Evolutionary conservation across 2,797 vertebrate species (phyloP).

Genomic region (Lophotriccus pileatus): DNA sequence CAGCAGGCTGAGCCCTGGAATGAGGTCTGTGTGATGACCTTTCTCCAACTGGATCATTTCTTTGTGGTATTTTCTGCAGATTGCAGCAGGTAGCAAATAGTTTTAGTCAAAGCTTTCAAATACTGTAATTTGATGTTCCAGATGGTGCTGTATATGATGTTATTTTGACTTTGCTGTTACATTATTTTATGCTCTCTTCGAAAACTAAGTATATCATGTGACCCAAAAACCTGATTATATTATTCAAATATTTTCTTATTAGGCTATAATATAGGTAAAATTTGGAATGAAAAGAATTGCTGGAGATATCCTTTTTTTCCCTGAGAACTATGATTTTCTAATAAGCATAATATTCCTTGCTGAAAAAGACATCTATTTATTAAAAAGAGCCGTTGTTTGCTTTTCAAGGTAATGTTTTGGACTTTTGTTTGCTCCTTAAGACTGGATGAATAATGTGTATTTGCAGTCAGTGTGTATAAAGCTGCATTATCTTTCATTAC

Average conservation of each 20-base stretch:
- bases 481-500: constrained; percentile 37
- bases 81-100: constrained; percentile 33
- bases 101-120: constrained; percentile 27
- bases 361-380: background rate
- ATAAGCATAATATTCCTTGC: background rate
- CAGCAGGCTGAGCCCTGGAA: background rate
- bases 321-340: background rate
- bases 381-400: constrained; percentile 14
- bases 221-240: background rate
- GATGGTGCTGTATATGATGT: background rate
- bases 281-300: background rate
- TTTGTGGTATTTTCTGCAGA: constrained; percentile 24
- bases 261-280: background rate
- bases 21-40: background rate
- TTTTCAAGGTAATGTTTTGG: constrained; percentile 18
- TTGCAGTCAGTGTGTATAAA: background rate
- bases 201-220: background rate
- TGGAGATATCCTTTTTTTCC: background rate
- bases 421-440: constrained; percentile 3
- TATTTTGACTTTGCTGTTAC: background rate
- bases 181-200: background rate
- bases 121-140: constrained; percentile 26
- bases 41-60: background rate
- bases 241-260: constrained; percentile 24
- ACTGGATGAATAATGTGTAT: constrained; percentile 24